Evolutionary conservation across 2,888 invertebrate genomes (phyloP).

Genomic region (Norana najaformis): DNA sequence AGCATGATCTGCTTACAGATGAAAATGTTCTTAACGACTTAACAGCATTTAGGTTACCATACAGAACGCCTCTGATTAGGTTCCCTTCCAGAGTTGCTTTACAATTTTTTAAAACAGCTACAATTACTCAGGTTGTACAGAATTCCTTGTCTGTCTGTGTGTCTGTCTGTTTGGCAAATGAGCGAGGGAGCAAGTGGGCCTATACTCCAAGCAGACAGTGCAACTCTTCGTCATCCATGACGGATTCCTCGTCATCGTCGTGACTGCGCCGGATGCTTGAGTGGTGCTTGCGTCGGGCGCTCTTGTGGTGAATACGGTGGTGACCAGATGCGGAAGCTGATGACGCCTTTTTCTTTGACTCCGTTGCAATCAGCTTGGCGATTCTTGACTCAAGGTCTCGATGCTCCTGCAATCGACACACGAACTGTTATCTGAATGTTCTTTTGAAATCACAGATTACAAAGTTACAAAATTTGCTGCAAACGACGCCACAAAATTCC

Average conservation of each 20-base stretch:
- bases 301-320: not conserved
- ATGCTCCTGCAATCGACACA: not conserved
- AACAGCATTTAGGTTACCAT: not conserved
- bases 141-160: too few relatives aligned
- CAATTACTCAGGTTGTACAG: not conserved
- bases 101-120: not conserved
- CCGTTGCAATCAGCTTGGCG: constrained; percentile 54
- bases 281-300: not conserved
- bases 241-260: constrained; percentile 41
- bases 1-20: not conserved
- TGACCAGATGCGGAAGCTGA: not conserved
- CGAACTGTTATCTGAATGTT: not conserved
- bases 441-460: too few relatives aligned
- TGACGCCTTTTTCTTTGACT: constrained; percentile 36
- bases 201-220: constrained; percentile 69
- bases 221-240: constrained; percentile 44
- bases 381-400: constrained; percentile 58
- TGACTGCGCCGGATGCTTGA: not conserved
- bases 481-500: too few relatives aligned
- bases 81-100: not conserved
- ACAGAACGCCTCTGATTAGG: not conserved
- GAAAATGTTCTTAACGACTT: not conserved
- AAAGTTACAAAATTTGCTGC: too few relatives aligned
- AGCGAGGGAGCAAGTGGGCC: not conserved
- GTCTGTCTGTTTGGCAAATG: not conserved